Percentiles rank a stretch among this genome's conserved stretches.
Evolutionary conservation across 2,888 invertebrate species (phyloP).

Genomic region (Gastracanthus pulcherrimus): DNA sequence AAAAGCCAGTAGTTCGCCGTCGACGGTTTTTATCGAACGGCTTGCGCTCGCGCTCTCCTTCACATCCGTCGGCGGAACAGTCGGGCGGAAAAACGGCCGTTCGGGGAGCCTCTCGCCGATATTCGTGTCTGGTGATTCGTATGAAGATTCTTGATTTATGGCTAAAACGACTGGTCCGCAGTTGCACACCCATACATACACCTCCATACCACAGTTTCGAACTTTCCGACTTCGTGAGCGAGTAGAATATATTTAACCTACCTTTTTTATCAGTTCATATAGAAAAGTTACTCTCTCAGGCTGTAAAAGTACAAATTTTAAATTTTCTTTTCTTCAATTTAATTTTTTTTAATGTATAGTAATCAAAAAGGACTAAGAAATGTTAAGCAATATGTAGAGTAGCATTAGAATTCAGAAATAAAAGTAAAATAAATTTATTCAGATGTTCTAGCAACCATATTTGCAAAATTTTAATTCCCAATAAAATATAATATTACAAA

Average conservation of each 20-base stretch:
- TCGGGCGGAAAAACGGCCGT: slow-evolving; percentile 8
- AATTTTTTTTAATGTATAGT: too few relatives aligned
- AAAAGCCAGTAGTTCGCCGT: neutral
- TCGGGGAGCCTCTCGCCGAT: slow-evolving; percentile 5
- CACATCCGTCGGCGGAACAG: slow-evolving; percentile 5
- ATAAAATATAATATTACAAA: too few relatives aligned
- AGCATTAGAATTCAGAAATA: too few relatives aligned
- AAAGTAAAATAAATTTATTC: too few relatives aligned
- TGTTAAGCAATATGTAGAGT: too few relatives aligned
- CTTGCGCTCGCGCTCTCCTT: neutral
- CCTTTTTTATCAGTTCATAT: neutral
- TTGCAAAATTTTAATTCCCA: too few relatives aligned
- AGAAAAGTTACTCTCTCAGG: neutral
- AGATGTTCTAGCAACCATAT: too few relatives aligned
- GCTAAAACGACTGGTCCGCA: neutral
- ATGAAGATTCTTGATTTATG: slow-evolving; percentile 41
- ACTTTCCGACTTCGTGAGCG: neutral
- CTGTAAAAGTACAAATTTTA: neutral
- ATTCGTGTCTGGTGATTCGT: slow-evolving; percentile 43
- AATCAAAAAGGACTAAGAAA: too few relatives aligned
- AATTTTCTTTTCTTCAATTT: neutral
- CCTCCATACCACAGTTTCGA: neutral
- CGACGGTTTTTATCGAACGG: slow-evolving; percentile 27
- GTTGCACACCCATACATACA: neutral
- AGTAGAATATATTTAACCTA: neutral